Conservation (phyloP, 1,140 invertebrate genomes). For the Lasioglossum baleicum region DNA sequence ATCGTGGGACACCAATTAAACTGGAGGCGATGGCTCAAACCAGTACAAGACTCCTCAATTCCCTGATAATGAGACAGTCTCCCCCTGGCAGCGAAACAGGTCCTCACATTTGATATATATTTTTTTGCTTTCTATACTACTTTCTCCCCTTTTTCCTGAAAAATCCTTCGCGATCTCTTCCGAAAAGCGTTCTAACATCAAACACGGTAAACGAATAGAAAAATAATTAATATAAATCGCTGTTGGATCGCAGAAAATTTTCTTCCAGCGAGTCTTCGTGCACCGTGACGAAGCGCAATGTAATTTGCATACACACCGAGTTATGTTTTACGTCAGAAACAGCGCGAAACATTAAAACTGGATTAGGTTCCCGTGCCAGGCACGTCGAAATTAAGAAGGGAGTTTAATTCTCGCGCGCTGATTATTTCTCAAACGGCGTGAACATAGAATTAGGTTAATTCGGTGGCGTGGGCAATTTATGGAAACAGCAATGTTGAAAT, state of each 20-base stretch:
- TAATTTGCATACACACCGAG: background rate
- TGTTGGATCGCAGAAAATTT: too few relatives aligned
- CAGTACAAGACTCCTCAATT: background rate
- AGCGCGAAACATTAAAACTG: background rate
- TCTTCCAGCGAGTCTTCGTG: too few relatives aligned
- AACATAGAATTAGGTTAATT: constrained; percentile 45
- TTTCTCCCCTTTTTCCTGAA: too few relatives aligned
- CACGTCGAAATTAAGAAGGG: constrained; percentile 13
- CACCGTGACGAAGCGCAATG: too few relatives aligned
- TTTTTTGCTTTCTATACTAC: too few relatives aligned
- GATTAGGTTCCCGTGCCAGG: background rate
- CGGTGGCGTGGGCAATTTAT: constrained; percentile 9
- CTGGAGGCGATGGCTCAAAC: background rate
- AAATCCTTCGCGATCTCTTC: too few relatives aligned
- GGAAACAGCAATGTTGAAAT: constrained; percentile 13
- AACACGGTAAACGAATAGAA: too few relatives aligned
- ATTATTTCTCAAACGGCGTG: constrained; percentile 17
- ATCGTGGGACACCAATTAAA: background rate
- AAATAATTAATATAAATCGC: too few relatives aligned
- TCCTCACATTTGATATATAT: too few relatives aligned
- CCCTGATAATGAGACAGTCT: too few relatives aligned
- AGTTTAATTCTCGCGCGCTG: background rate
- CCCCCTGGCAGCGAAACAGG: too few relatives aligned
- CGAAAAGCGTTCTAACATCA: too few relatives aligned
- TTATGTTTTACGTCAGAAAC: background rate